Conservation (phyloP, 1,140 invertebrate species). For the Subanguina moxae region DNA sequence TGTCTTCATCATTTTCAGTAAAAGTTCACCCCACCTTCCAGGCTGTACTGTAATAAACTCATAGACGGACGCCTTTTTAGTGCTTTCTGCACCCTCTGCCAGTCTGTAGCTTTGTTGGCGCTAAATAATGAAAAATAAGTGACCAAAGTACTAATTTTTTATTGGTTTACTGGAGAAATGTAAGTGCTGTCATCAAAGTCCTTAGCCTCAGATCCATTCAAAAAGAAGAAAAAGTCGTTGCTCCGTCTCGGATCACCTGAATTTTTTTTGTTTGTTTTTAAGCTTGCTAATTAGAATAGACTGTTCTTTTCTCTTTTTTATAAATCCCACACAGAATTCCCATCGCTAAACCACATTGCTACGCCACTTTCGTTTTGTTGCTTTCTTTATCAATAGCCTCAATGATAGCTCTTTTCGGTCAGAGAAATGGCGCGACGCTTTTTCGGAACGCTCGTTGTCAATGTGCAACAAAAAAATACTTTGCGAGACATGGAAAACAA, state of each 20-base stretch:
- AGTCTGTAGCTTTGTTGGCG: neutral
- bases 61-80: neutral
- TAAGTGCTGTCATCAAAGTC: neutral
- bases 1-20: neutral
- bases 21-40: conserved; percentile 18
- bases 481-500: no score
- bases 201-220: neutral
- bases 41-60: conserved; percentile 25
- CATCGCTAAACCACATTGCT: no score
- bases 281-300: no score
- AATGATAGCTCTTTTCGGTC: no score
- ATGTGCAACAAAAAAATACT: no score
- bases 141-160: neutral
- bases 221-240: neutral
- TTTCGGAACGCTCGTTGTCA: no score
- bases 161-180: neutral
- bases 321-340: no score
- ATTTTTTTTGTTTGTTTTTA: no score
- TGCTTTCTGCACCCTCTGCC: neutral
- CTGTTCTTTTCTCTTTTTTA: no score
- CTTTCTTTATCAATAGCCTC: no score
- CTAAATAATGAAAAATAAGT: neutral
- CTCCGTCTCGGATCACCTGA: neutral
- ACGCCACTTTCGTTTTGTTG: no score
- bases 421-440: no score